These are phyloP conservation scores for Drosophila prolongata DNA, from an alignment of 2,888 invertebrate genomes.

Conservation along the genomic window DNA sequence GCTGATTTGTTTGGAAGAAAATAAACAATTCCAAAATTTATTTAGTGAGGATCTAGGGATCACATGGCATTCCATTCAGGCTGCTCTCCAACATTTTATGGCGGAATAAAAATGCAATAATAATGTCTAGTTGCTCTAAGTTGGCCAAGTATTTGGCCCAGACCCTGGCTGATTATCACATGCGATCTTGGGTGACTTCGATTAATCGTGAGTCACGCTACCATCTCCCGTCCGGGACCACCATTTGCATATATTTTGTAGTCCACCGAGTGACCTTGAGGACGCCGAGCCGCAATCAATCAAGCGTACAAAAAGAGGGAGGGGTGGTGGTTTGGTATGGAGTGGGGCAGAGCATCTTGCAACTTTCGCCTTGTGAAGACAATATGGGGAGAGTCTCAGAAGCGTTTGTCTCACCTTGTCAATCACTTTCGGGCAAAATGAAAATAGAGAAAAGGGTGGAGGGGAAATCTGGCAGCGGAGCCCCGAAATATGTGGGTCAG, in stretches of 20 bases:
- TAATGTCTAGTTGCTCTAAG: slow-evolving; percentile 64
- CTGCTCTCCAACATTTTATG: slow-evolving; percentile 54
- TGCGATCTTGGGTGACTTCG: slow-evolving; percentile 22
- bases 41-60: slow-evolving; percentile 58
- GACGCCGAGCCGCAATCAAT: slow-evolving; percentile 42
- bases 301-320: slow-evolving; percentile 23
- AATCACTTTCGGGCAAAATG: slow-evolving; percentile 53
- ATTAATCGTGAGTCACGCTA: slow-evolving; percentile 18
- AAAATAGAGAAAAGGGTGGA: slow-evolving; percentile 37
- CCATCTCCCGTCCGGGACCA: slow-evolving; percentile 20
- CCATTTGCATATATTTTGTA: slow-evolving; percentile 70
- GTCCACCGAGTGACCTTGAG: slow-evolving; percentile 58
- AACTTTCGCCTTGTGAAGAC: slow-evolving; percentile 37
- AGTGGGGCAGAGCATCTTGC: slow-evolving; percentile 17
- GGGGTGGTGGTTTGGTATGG: slow-evolving; percentile 15
- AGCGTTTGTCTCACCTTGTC: slow-evolving; percentile 69
- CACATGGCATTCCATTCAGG: slow-evolving; percentile 27
- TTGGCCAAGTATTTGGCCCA: slow-evolving; percentile 45
- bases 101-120: slow-evolving; percentile 70
- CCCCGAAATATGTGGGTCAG: slow-evolving; percentile 38
- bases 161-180: no score
- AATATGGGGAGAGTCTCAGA: slow-evolving; percentile 25
- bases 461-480: background rate
- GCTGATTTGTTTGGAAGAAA: slow-evolving; percentile 76
- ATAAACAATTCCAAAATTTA: slow-evolving; percentile 75